phyloP scores from a whole-genome alignment of 2,888 invertebrate species.

The Hirtodrosophila duncani region DNA sequence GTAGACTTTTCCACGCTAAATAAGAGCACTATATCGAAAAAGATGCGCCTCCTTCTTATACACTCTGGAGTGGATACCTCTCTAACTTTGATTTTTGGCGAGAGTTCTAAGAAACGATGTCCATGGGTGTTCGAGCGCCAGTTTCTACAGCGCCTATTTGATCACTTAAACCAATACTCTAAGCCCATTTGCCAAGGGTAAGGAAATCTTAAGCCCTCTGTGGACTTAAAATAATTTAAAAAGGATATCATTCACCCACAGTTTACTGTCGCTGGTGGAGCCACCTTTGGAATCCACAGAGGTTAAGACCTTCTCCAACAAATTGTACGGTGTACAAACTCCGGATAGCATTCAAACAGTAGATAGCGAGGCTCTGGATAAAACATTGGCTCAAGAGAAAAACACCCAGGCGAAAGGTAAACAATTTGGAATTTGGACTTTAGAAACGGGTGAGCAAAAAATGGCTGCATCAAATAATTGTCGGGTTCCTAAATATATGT shows the following conservation, averaged over 20 bases:
- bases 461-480: too few relatives aligned
- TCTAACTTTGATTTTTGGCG: constrained; percentile 72
- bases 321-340: too few relatives aligned
- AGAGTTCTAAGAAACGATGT: constrained; percentile 67
- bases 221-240: background rate
- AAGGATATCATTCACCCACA: constrained; percentile 14
- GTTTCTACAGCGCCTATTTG: constrained; percentile 62
- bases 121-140: constrained; percentile 66
- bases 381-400: constrained; percentile 8
- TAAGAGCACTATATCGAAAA: constrained; percentile 57
- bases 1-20: constrained; percentile 61
- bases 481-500: background rate
- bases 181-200: constrained; percentile 68
- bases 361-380: background rate
- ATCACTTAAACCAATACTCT: constrained; percentile 58
- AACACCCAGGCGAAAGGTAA: background rate
- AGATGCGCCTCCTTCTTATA: constrained; percentile 53
- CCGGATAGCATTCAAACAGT: background rate
- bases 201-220: too few relatives aligned
- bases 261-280: constrained; percentile 65
- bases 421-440: constrained; percentile 67
- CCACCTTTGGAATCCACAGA: constrained; percentile 55
- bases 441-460: constrained; percentile 52
- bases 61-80: constrained; percentile 65
- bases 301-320: constrained; percentile 30